phyloP scores from a whole-genome alignment of 2,888 invertebrate genomes.

The Lepidochitona cinerea region DNA sequence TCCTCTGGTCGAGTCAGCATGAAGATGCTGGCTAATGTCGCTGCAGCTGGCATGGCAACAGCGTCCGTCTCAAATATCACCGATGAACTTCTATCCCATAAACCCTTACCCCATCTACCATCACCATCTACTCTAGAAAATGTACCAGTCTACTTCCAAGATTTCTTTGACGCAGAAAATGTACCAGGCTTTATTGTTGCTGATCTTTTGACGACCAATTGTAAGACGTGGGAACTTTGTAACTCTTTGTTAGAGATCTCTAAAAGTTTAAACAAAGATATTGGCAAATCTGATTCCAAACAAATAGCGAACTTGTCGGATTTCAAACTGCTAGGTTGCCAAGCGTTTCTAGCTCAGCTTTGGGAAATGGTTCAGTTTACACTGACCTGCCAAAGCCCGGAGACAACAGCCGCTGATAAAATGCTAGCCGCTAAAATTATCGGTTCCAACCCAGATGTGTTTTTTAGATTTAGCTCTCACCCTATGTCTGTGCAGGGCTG shows the following conservation, averaged over 20 bases:
- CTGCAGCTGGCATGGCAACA: conserved; percentile 62
- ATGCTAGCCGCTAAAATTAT: background rate
- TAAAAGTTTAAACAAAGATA: conserved; percentile 11
- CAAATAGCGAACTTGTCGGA: background rate
- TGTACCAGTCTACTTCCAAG: background rate
- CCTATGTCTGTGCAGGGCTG: background rate
- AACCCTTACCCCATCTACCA: conserved; percentile 31
- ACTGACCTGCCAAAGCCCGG: background rate
- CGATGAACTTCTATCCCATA: conserved; percentile 53
- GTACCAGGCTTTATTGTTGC: conserved; percentile 52
- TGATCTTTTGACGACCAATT: conserved; percentile 58
- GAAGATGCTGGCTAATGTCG: conserved; percentile 54
- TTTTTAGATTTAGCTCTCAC: background rate
- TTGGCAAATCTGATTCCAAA: background rate
- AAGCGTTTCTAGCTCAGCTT: conserved; percentile 32
- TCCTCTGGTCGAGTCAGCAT: conserved; percentile 35
- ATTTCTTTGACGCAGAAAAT: conserved; percentile 39
- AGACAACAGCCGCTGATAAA: background rate
- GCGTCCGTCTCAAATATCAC: conserved; percentile 55
- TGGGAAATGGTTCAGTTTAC: conserved; percentile 39
- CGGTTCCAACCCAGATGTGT: background rate
- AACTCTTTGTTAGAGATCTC: conserved; percentile 55
- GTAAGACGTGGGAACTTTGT: conserved; percentile 55
- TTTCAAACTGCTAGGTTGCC: conserved; percentile 34
- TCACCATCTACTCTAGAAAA: background rate